These are phyloP conservation scores for Thymelicus sylvestris DNA, from an alignment of 2,888 invertebrate species.

Conservation along the genomic window DNA sequence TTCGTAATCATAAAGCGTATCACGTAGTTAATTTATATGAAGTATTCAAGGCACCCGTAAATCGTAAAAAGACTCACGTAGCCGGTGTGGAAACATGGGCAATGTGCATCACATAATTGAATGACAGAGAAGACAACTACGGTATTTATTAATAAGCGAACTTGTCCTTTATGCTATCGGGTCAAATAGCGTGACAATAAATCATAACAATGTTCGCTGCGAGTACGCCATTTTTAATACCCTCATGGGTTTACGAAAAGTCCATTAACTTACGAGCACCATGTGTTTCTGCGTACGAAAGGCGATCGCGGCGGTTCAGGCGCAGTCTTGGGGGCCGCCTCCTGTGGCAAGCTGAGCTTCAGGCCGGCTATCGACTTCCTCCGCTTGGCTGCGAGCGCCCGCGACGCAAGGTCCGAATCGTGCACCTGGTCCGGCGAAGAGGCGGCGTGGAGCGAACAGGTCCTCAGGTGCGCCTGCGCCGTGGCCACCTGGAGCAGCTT, in stretches of 20 bases:
- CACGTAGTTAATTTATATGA: conserved; percentile 14
- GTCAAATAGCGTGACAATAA: conserved; percentile 12
- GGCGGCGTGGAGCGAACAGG: conserved; percentile 66
- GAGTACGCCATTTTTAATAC: background rate
- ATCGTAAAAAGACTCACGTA: conserved; percentile 54
- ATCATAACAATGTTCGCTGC: background rate
- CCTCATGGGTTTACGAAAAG: background rate
- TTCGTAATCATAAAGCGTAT: conserved; percentile 7
- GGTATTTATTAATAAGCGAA: conserved; percentile 44
- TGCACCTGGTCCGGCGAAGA: conserved; percentile 65
- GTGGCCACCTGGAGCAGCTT: conserved; percentile 80
- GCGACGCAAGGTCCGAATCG: conserved; percentile 70
- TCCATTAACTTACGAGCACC: conserved; percentile 78
- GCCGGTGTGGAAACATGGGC: conserved; percentile 51
- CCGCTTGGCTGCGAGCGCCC: conserved; percentile 78
- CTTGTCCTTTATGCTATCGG: too few species aligned
- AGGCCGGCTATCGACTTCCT: conserved; percentile 77
- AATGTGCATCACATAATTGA: conserved; percentile 43
- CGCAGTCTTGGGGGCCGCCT: conserved; percentile 60
- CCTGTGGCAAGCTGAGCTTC: conserved; percentile 69
- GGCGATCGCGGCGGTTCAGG: conserved; percentile 62
- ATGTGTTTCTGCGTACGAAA: conserved; percentile 78
- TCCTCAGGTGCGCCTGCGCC: conserved; percentile 79
- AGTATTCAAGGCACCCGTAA: conserved; percentile 39
- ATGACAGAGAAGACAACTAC: conserved; percentile 52